phyloP scores from a whole-genome alignment of 2,113 vertebrate genomes.

The Petroica traversi region DNA sequence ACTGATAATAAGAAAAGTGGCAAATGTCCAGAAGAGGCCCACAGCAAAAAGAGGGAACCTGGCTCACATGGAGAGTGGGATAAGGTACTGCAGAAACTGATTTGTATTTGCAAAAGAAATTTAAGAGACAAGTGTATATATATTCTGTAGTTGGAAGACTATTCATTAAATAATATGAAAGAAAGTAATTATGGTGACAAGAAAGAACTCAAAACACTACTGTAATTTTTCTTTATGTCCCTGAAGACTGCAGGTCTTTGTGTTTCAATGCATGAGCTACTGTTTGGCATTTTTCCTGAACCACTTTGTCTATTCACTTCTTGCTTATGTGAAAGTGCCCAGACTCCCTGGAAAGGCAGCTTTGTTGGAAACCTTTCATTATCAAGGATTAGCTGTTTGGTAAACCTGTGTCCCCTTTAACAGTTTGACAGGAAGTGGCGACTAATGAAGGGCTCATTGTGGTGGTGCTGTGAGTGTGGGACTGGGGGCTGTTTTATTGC shows the following conservation, averaged over 20 bases:
- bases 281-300: constrained; percentile 53
- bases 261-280: constrained; percentile 42
- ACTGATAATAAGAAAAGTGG: constrained; percentile 10
- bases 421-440: neutral
- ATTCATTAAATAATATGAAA: neutral
- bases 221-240: constrained; percentile 17
- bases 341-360: constrained; percentile 39
- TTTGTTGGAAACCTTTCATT: constrained; percentile 65
- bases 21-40: neutral
- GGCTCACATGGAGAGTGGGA: neutral
- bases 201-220: neutral
- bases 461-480: constrained; percentile 13
- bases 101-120: neutral
- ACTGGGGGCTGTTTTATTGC: neutral
- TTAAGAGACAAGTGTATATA: neutral
- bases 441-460: constrained; percentile 61
- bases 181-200: neutral
- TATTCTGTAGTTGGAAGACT: neutral
- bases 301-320: constrained; percentile 48
- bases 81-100: neutral
- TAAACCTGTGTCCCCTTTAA: constrained; percentile 55
- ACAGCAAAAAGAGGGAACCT: neutral
- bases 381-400: constrained; percentile 59
- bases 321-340: constrained; percentile 38
- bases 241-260: constrained; percentile 37